Conservation (phyloP, 2,797 vertebrate genomes). For the Danio choprae region DNA sequence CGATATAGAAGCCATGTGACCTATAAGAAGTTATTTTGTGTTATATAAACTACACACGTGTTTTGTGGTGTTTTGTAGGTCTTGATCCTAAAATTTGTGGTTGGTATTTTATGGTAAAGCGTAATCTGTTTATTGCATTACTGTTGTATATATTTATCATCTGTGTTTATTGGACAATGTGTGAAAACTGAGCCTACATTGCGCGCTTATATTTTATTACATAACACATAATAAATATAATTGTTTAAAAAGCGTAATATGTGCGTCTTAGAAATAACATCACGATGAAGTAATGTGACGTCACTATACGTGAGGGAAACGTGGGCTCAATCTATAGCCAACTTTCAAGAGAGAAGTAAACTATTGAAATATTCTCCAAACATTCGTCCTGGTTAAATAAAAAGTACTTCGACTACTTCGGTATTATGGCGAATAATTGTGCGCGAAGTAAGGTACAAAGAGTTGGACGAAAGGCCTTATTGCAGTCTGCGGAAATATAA, state of each 20-base stretch:
- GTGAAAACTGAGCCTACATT: neutral
- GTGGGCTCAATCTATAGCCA: slow-evolving; percentile 67
- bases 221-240: too few species aligned
- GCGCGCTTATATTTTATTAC: neutral
- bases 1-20: neutral
- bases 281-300: slow-evolving; percentile 68
- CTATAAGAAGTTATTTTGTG: neutral
- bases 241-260: neutral
- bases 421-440: neutral
- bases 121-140: neutral
- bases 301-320: slow-evolving; percentile 75
- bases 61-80: too few species aligned
- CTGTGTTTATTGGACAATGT: neutral
- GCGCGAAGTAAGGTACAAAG: neutral
- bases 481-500: neutral
- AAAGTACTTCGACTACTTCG: neutral
- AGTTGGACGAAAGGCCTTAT: neutral
- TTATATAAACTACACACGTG: neutral
- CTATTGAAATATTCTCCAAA: neutral
- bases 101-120: neutral
- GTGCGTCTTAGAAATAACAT: slow-evolving; percentile 23
- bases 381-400: neutral
- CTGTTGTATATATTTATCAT: neutral
- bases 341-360: slow-evolving; percentile 19
- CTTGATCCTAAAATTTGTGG: neutral